Percentiles rank a stretch among this genome's conserved stretches.
Evolutionary conservation across 1,140 invertebrate species (phyloP).

Genomic region (Oncopodura yosiiana): DNA sequence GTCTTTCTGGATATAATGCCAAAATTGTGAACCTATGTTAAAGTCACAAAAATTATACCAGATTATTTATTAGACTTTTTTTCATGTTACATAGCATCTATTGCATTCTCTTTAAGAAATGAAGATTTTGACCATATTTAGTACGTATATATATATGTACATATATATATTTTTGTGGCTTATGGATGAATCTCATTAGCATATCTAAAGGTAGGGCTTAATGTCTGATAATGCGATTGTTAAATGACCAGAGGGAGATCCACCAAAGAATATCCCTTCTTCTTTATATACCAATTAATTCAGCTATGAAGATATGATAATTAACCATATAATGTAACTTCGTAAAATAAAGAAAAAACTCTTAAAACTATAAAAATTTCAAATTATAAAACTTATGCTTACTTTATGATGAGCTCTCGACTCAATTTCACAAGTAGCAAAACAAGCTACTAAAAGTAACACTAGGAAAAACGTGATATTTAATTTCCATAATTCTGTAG

Average conservation of each 20-base stretch:
- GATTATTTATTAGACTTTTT: not conserved
- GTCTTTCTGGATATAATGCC: slow-evolving; percentile 33
- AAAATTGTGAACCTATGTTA: slow-evolving; percentile 33
- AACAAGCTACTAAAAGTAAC: not conserved
- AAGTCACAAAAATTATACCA: not conserved
- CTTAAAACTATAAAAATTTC: not conserved
- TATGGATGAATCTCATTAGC: slow-evolving; percentile 6
- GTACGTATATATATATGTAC: not conserved
- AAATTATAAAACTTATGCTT: not conserved
- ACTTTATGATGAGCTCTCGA: slow-evolving; percentile 26
- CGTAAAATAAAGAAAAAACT: not conserved
- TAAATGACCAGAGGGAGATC: too few species aligned
- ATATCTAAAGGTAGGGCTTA: slow-evolving; percentile 11
- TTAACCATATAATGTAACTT: not conserved
- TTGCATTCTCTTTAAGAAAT: not conserved
- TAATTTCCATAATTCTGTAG: not conserved
- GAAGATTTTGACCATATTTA: not conserved
- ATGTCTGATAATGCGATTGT: not conserved
- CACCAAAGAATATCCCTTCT: too few species aligned
- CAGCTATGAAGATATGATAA: not conserved
- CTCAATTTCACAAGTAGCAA: slow-evolving; percentile 1
- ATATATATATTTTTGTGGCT: not conserved
- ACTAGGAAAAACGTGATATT: not conserved
- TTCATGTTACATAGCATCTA: not conserved
- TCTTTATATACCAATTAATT: too few species aligned